Base-by-base conservation (phyloP, 2,797 vertebrate genomes). In the Botia almorhae region DNA sequence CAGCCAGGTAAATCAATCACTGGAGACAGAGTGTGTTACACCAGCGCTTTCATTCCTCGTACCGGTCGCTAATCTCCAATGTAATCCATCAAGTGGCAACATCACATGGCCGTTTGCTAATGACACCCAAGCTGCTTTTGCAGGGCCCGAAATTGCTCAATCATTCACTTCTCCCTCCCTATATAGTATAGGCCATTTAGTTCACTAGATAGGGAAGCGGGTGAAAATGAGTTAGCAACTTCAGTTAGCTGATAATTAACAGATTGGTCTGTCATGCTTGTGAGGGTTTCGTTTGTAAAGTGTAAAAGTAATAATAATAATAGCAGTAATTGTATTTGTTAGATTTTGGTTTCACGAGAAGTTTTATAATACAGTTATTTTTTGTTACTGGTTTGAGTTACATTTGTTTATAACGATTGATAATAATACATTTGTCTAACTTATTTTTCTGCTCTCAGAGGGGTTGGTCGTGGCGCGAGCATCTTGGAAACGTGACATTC, bases 41-140 rank as follows among this genome's bases (percentile, higher is more conserved):
- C 16, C 85, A 77, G 76, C 87, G 70, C 85, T 46, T 51, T 82
- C 73, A 19, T 46, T 89, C 85, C 85, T 72, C 78, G 81, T 43
- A 75, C 77, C 83, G 80, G 81, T 77, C 84, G 86, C 85, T 91
- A 90, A 91, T 91, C 91, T 88, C 86, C 43, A 88, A 85, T 87
- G 87, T 89, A 88, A 92, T 93, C 92, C 89, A 89, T 93, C 90
- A 90, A 84, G 75, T 73, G 83, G 75, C 78, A 7, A 13, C 67
- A 70, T 84, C 87, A 88, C 87, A 84, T 79, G 89, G 80, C 75
- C 85, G 43, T 64, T 76, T 65, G 67, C 80, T 64, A 33, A 79
- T 51, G 36, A 69, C 68, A 81, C 70, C 36, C 11, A 17, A 63
- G 50, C 13, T 39, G 33, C 48, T 43, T 60, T 63, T 63, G 14